These are phyloP conservation scores for Psittacula derbiana DNA, from an alignment of 2,797 vertebrate species.

Conservation along the genomic window DNA sequence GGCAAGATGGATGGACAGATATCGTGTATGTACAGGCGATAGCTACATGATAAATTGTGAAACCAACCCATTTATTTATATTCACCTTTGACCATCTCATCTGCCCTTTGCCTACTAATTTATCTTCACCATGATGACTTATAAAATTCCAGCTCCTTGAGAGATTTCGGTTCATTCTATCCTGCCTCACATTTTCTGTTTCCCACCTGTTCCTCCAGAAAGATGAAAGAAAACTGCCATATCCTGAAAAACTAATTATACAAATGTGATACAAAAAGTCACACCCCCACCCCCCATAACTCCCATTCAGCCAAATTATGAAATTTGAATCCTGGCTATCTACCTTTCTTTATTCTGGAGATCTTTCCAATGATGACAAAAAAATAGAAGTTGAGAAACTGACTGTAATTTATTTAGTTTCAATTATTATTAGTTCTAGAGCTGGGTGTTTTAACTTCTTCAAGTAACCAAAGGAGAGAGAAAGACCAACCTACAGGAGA, in stretches of 20 bases:
- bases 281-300: neutral
- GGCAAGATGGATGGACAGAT: constrained; percentile 57
- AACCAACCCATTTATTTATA: constrained; percentile 41
- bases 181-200: neutral
- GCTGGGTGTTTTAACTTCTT: neutral
- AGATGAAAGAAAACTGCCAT: neutral
- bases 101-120: constrained; percentile 47
- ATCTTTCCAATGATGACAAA: neutral
- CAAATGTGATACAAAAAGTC: neutral
- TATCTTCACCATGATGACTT: constrained; percentile 25
- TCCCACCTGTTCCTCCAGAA: neutral
- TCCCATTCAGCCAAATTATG: neutral
- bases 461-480: neutral
- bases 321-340: neutral
- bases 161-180: neutral
- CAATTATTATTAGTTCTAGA: neutral
- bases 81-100: constrained; percentile 57
- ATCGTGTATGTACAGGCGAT: neutral
- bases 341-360: neutral
- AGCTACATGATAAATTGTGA: constrained; percentile 24
- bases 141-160: neutral
- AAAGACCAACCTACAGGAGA: neutral
- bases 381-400: neutral
- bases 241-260: neutral
- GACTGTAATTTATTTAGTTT: neutral